phyloP scores from a whole-genome alignment of 2,797 vertebrate genomes.

The Pangasius sanitwongsei region DNA sequence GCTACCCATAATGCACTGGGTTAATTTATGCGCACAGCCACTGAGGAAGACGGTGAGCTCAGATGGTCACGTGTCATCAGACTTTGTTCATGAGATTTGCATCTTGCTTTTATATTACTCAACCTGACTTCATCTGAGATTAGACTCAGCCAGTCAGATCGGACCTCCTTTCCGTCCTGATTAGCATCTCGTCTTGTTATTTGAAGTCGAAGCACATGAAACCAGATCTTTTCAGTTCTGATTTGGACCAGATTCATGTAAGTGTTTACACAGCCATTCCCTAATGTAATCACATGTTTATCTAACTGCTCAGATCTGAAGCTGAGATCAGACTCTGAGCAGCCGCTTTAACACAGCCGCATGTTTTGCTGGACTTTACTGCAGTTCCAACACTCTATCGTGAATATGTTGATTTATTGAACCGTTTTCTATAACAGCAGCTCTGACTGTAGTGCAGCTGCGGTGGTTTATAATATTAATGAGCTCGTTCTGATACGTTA shows the following conservation, averaged over 20 bases:
- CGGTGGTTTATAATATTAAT: background rate
- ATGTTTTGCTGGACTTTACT: background rate
- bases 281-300: background rate
- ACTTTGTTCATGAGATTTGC: background rate
- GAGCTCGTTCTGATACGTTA: background rate
- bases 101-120: background rate
- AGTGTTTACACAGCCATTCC: background rate
- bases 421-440: background rate
- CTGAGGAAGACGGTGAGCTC: background rate
- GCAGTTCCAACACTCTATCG: background rate
- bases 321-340: background rate
- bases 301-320: background rate
- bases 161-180: background rate
- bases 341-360: background rate
- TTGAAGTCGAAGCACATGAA: background rate
- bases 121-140: background rate
- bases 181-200: background rate
- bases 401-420: background rate
- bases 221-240: background rate
- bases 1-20: conserved; percentile 11
- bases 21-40: background rate
- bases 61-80: background rate
- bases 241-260: background rate
- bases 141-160: background rate
- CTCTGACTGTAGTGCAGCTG: background rate